phyloP scores from a whole-genome alignment of 2,797 vertebrate genomes.

The Cossypha heuglini region DNA sequence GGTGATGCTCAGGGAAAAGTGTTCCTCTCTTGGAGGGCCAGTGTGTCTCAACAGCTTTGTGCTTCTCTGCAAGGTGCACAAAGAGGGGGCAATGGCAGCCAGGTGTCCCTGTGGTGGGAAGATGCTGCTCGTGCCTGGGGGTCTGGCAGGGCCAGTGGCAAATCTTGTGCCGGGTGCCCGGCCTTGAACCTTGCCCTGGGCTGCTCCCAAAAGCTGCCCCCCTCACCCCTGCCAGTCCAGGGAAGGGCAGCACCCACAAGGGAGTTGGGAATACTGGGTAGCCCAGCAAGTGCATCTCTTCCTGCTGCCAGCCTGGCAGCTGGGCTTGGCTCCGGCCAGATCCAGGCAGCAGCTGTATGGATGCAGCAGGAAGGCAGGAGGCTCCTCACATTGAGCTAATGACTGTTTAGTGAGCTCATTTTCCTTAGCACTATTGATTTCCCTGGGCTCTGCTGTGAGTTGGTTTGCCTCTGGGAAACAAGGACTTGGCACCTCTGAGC shows the following conservation, averaged over 20 bases:
- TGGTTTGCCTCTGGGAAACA: background rate
- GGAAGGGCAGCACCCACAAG: accelerated
- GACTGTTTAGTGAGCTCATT: slow-evolving; percentile 43
- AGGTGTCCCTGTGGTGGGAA: background rate
- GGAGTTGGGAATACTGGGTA: background rate
- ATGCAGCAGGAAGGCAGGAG: background rate
- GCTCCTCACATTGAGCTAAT: background rate
- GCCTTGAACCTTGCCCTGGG: background rate
- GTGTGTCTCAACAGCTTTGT: background rate
- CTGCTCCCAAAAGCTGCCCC: background rate
- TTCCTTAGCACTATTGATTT: slow-evolving; percentile 3
- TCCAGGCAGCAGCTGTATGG: accelerated
- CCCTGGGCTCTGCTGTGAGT: background rate
- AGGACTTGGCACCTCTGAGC: background rate
- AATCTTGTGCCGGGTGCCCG: too few species aligned
- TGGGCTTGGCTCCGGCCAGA: too few species aligned
- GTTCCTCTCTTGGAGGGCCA: background rate
- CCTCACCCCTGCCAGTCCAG: background rate
- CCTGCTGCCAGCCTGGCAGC: background rate
- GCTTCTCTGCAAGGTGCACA: background rate
- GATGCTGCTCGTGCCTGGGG: background rate
- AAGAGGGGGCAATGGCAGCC: background rate
- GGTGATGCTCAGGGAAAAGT: background rate
- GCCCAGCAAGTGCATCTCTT: accelerated
- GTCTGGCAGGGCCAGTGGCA: background rate